A percentile compares a stretch with the other conserved stretches of the same genome.
Evolutionary conservation across 2,888 invertebrate species (phyloP).

Genomic region (Eristalinus sepulchralis): DNA sequence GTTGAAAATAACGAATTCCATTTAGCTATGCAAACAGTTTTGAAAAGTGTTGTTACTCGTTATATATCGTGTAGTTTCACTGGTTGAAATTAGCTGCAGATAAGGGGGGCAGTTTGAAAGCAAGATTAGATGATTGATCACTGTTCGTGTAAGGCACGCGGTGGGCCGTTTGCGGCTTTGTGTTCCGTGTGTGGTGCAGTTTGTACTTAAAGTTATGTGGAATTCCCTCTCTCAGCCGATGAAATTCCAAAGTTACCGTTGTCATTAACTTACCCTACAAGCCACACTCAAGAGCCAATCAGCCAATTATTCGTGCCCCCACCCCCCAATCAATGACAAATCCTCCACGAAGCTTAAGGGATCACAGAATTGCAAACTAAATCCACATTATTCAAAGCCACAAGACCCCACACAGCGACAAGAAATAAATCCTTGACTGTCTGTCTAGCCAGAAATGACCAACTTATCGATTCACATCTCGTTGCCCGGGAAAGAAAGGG

Average conservation of each 20-base stretch:
- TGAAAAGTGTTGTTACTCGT: neutral
- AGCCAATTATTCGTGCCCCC: too few species aligned
- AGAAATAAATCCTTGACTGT: neutral
- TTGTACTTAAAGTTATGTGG: too few species aligned
- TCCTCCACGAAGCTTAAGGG: too few species aligned
- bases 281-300: too few species aligned
- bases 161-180: too few species aligned
- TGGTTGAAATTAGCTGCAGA: neutral
- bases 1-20: neutral
- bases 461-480: neutral
- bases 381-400: neutral
- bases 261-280: too few species aligned
- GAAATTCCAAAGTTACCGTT: too few species aligned
- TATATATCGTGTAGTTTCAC: neutral
- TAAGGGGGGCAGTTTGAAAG: neutral
- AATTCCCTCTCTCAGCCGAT: too few species aligned
- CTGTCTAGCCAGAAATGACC: conserved; percentile 16
- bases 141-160: too few species aligned
- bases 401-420: neutral
- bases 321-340: too few species aligned
- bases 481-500: neutral
- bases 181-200: too few species aligned
- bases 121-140: neutral
- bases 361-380: neutral
- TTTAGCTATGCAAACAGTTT: neutral